Evolutionary conservation across 2,113 vertebrate genomes (phyloP), one percentile per base, ranked within the genome.

Genomic region (Dipodomys spectabilis): DNA sequence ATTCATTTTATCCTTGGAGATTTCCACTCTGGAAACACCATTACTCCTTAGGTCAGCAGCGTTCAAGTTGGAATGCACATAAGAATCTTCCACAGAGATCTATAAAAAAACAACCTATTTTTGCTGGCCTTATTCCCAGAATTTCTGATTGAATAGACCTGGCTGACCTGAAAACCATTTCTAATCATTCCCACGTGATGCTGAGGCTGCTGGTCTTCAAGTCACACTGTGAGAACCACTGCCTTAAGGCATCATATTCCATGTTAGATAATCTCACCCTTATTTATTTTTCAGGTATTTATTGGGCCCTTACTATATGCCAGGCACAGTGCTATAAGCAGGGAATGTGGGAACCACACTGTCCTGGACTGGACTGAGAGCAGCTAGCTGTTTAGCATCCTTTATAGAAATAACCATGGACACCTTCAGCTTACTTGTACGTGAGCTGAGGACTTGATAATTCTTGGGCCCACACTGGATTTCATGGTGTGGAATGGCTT

Each of bases 1-100:
- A 6, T 87, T 85, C 27, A 44, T 62, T 91, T 93, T 92, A 60
- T 80, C 65, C 79, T 73, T 80, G 53, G 79, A 82, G 35, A 45
- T 72, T 67, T 92, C 82, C 68, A 49, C 32, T 71, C 64, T 73
- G 49, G 35, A 85, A 87, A 30, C 20, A 32, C 28, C 19, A 39
- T 16, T 2, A 4, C 8, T 79, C 39, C 67, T 23, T 30, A 10
- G 73, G 53, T 45, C 62, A 60, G 25, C 6, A 27, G 68, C 39
- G 73, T 44, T 85, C 53, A 67, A 67, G 57, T 28, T 88, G 19
- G 18, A 45, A 6, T 6, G 5, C 28, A 13, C 2, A 25, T 22
- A n/a, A 45, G 53, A 53, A 22, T 30, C 30, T 80, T 30, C 44
- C 60, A 11, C 7, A 57, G 19, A 18, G 16, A 39, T 77, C 86